Percentiles rank a stretch among this genome's conserved stretches.
These are phyloP conservation scores for Xiphydria camelus DNA, from an alignment of 2,888 invertebrate genomes.

Conservation along the genomic window DNA sequence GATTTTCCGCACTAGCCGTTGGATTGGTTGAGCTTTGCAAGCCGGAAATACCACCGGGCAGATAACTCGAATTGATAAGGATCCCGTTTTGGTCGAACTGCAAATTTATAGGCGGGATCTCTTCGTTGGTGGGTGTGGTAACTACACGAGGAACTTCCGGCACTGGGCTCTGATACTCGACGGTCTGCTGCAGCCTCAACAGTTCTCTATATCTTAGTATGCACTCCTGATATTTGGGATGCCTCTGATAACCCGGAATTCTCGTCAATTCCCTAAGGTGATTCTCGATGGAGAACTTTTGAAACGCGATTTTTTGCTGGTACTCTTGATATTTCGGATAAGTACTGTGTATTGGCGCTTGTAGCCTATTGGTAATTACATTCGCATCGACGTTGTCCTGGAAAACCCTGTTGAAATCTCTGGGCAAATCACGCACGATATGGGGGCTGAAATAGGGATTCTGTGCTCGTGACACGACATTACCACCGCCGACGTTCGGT, in stretches of 20 bases:
- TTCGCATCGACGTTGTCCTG: slow-evolving; percentile 29
- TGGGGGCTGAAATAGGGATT: slow-evolving; percentile 41
- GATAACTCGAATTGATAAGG: slow-evolving; percentile 48
- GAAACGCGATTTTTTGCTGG: slow-evolving; percentile 44
- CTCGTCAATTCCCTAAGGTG: slow-evolving; percentile 44
- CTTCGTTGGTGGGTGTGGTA: slow-evolving; percentile 15
- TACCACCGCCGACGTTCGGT: slow-evolving; percentile 23
- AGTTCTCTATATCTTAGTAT: slow-evolving; percentile 45
- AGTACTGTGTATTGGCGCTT: slow-evolving; percentile 31
- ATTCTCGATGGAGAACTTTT: slow-evolving; percentile 46
- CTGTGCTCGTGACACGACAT: slow-evolving; percentile 27
- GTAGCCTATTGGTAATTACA: slow-evolving; percentile 21
- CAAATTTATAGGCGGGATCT: slow-evolving; percentile 47
- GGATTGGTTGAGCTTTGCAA: slow-evolving; percentile 9
- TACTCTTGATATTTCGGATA: slow-evolving; percentile 49
- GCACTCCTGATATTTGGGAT: slow-evolving; percentile 53
- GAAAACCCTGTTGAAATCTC: slow-evolving; percentile 39
- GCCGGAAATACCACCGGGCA: slow-evolving; percentile 34
- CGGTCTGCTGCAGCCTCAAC: slow-evolving; percentile 44
- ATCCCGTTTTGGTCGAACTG: slow-evolving; percentile 54
- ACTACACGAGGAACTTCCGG: slow-evolving; percentile 37
- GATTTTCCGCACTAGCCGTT: neutral
- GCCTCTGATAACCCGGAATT: slow-evolving; percentile 49
- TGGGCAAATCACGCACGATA: slow-evolving; percentile 27
- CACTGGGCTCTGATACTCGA: slow-evolving; percentile 43